phyloP scores from a whole-genome alignment of 2,113 vertebrate genomes.

The Pyrgilauda ruficollis region DNA sequence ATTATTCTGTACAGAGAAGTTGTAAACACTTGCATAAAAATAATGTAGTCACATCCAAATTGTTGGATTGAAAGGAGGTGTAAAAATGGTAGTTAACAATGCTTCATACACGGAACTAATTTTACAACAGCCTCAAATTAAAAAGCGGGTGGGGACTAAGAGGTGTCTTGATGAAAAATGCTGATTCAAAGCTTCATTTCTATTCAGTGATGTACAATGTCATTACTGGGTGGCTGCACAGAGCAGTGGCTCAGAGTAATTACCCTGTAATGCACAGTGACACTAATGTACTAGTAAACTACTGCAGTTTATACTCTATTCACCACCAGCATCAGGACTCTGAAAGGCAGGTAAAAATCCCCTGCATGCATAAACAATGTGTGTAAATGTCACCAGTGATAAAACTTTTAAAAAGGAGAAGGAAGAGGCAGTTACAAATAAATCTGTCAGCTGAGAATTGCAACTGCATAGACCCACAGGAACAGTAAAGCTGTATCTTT shows the following conservation, averaged over 20 bases:
- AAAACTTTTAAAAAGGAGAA: slow-evolving; percentile 24
- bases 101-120: slow-evolving; percentile 1
- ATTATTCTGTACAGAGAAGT: neutral
- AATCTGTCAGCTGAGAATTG: slow-evolving; percentile 32
- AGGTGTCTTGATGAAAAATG: slow-evolving; percentile 43
- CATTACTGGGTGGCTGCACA: slow-evolving; percentile 61
- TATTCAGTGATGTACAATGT: slow-evolving; percentile 65
- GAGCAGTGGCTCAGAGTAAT: slow-evolving; percentile 71
- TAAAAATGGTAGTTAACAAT: slow-evolving; percentile 52
- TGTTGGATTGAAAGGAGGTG: slow-evolving; percentile 5
- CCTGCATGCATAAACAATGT: slow-evolving; percentile 62
- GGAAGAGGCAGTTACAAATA: slow-evolving; percentile 35
- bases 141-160: slow-evolving; percentile 1
- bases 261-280: slow-evolving; percentile 72
- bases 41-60: neutral
- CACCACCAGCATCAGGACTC: slow-evolving; percentile 47
- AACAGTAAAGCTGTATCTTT: neutral
- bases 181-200: slow-evolving; percentile 69
- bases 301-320: slow-evolving; percentile 66
- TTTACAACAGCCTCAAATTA: slow-evolving; percentile 39
- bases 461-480: neutral
- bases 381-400: slow-evolving; percentile 51
- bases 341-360: slow-evolving; percentile 69
- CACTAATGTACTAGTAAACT: slow-evolving; percentile 76
- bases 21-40: slow-evolving; percentile 38